These are phyloP conservation scores for Cyphomyrmex costatus DNA, from an alignment of 1,140 invertebrate species.

Conservation along the genomic window DNA sequence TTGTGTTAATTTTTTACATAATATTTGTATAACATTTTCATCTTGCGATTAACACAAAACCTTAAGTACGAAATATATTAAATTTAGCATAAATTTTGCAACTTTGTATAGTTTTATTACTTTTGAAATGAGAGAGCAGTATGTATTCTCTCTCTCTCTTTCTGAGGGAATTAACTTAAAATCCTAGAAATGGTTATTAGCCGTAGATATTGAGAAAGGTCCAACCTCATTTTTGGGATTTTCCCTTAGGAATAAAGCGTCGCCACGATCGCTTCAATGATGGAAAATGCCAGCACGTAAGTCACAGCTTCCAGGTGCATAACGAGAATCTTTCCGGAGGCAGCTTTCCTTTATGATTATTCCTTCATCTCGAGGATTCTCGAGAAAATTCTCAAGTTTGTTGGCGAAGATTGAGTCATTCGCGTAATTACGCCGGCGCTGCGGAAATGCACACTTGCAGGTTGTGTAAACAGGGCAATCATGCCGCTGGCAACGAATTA, in stretches of 20 bases:
- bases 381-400: slow-evolving; percentile 58
- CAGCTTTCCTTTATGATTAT: slow-evolving; percentile 54
- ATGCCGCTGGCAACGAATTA: slow-evolving; percentile 30
- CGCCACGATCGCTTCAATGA: slow-evolving; percentile 6
- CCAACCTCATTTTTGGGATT: neutral
- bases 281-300: slow-evolving; percentile 25
- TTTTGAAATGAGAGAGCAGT: too few species aligned
- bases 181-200: neutral
- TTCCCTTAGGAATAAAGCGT: neutral
- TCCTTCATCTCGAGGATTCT: slow-evolving; percentile 57
- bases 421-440: slow-evolving; percentile 58
- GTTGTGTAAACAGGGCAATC: slow-evolving; percentile 59
- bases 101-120: too few species aligned
- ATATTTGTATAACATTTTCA: too few species aligned
- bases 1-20: too few species aligned
- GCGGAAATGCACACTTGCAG: slow-evolving; percentile 53
- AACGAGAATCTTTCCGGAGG: slow-evolving; percentile 34
- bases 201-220: neutral
- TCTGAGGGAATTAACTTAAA: neutral
- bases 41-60: too few species aligned
- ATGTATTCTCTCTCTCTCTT: neutral
- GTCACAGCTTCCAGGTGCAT: slow-evolving; percentile 8
- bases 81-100: too few species aligned
- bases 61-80: too few species aligned
- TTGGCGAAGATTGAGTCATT: slow-evolving; percentile 56